Conservation (phyloP, 2,797 vertebrate species). For the Alauda arvensis region DNA sequence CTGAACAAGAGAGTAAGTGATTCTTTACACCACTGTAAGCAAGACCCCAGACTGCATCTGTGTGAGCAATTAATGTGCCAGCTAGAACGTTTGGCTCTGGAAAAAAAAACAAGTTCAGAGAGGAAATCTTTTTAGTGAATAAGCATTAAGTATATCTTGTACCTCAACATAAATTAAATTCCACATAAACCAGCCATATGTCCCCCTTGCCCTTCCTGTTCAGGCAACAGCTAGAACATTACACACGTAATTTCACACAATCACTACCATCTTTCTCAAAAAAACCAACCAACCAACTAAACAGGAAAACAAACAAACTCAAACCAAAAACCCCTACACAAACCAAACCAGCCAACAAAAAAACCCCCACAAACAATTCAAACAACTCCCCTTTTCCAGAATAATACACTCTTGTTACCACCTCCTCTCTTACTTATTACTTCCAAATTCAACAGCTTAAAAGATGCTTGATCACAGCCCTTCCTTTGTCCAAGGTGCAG, state of each 20-base stretch:
- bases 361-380: fast-evolving
- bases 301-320: background rate
- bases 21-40: constrained; percentile 94
- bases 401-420: background rate
- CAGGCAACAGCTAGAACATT: background rate
- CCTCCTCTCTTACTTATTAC: background rate
- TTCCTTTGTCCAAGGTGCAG: background rate
- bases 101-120: constrained; percentile 35
- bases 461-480: background rate
- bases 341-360: background rate
- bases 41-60: constrained; percentile 94
- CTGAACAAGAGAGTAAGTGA: constrained; percentile 94
- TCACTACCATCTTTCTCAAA: background rate
- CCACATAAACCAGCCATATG: background rate
- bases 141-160: background rate
- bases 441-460: background rate
- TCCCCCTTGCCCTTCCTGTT: background rate
- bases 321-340: background rate
- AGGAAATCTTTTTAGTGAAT: background rate
- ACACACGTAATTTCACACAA: background rate
- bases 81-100: constrained; percentile 91
- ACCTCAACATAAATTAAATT: background rate
- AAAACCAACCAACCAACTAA: background rate
- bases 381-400: background rate
- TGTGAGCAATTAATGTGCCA: constrained; percentile 88